Conservation (phyloP, 2,113 vertebrate genomes). For the Apaloderma vittatum region DNA sequence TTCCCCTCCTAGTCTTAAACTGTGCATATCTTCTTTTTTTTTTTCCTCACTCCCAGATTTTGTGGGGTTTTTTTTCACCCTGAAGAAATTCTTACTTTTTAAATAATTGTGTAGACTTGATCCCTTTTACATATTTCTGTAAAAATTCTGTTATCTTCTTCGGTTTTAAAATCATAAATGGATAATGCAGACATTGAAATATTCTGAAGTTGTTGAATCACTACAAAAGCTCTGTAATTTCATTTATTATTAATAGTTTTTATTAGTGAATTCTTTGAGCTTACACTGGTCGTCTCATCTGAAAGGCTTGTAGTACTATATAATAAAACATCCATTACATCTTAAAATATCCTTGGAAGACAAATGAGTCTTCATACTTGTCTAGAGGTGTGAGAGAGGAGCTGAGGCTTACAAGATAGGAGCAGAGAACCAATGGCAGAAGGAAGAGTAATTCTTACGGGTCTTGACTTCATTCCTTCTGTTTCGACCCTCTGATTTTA, state of each 20-base stretch:
- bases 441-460: neutral
- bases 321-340: neutral
- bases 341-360: neutral
- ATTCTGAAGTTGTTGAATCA: neutral
- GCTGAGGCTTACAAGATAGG: neutral
- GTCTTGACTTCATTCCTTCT: neutral
- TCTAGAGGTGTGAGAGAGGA: neutral
- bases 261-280: neutral
- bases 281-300: neutral
- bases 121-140: neutral
- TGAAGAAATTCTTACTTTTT: neutral
- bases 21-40: neutral
- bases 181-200: neutral
- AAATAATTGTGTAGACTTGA: neutral
- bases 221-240: neutral
- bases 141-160: neutral
- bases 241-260: constrained; percentile 8
- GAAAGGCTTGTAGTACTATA: neutral
- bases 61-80: neutral
- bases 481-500: neutral
- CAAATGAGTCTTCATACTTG: neutral
- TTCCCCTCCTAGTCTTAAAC: neutral
- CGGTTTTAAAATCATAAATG: neutral
- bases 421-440: neutral
- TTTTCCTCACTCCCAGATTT: neutral